Evolutionary conservation across 2,888 invertebrate genomes (phyloP).

Genomic region (Erynnis tages): DNA sequence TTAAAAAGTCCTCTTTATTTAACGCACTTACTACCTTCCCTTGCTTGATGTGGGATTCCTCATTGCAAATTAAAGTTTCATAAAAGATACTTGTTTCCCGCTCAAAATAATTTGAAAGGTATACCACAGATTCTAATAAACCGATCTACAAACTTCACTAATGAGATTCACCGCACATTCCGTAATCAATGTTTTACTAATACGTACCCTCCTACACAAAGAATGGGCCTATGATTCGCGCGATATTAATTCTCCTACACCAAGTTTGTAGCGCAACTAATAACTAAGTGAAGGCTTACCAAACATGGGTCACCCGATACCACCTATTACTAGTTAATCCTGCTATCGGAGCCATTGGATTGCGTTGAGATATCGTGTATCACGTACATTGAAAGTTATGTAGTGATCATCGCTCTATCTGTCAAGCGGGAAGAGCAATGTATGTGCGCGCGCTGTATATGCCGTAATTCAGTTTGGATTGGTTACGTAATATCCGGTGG

Average conservation of each 20-base stretch:
- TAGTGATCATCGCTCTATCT: background rate
- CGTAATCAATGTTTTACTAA: too few relatives aligned
- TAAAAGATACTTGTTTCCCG: too few relatives aligned
- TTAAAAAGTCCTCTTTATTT: too few relatives aligned
- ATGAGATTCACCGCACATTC: too few relatives aligned
- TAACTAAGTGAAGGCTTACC: slow-evolving; percentile 18
- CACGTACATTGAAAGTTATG: slow-evolving; percentile 3
- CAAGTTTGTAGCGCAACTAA: slow-evolving; percentile 12
- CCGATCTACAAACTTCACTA: too few relatives aligned
- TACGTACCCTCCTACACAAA: slow-evolving; percentile 15
- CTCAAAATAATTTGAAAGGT: too few relatives aligned
- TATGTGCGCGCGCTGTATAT: background rate
- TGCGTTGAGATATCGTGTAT: background rate
- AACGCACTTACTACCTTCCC: too few relatives aligned
- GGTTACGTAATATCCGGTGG: slow-evolving; percentile 30
- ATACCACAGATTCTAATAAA: too few relatives aligned
- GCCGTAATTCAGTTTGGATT: slow-evolving; percentile 1
- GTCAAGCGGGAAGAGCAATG: background rate
- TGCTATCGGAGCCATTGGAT: slow-evolving; percentile 2
- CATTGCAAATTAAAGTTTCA: too few relatives aligned
- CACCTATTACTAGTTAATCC: slow-evolving; percentile 16
- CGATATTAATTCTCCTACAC: slow-evolving; percentile 7
- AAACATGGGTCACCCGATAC: slow-evolving; percentile 26
- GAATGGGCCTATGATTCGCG: background rate
- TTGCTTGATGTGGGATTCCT: too few relatives aligned